Percentiles rank a stretch among this genome's conserved stretches.
These are phyloP conservation scores for Linhomoeus sp. DNA, from an alignment of 2,888 invertebrate genomes.

Conservation along the genomic window DNA sequence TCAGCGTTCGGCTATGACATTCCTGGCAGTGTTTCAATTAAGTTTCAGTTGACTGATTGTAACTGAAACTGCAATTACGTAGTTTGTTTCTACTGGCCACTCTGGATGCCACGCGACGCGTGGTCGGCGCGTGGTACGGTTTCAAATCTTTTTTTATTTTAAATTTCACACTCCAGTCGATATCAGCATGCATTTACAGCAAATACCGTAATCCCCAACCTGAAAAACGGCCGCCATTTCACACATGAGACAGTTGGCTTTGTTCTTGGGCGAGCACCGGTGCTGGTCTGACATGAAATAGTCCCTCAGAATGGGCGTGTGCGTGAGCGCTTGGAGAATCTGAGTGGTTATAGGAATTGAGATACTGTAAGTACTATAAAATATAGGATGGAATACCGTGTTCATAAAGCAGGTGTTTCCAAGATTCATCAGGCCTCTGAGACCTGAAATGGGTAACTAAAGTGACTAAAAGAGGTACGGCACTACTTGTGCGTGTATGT, in stretches of 20 bases:
- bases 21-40: too few species aligned
- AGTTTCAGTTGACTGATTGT: too few species aligned
- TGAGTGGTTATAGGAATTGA: background rate
- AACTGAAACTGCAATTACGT: too few species aligned
- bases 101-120: too few species aligned
- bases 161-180: too few species aligned
- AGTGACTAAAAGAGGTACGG: background rate
- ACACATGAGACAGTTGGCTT: conserved; percentile 52
- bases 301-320: conserved; percentile 77
- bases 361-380: background rate
- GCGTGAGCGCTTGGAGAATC: conserved; percentile 61
- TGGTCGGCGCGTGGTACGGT: too few species aligned
- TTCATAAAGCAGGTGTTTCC: conserved; percentile 98
- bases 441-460: conserved; percentile 33
- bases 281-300: conserved; percentile 86
- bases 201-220: conserved; percentile 28
- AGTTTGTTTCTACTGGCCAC: background rate
- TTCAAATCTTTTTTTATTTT: too few species aligned
- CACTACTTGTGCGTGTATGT: background rate
- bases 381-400: conserved; percentile 28
- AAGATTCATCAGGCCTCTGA: conserved; percentile 79
- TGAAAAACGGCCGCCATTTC: conserved; percentile 87
- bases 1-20: too few species aligned
- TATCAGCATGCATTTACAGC: too few species aligned
- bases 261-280: conserved; percentile 48